Evolutionary conservation across 2,797 vertebrate genomes (phyloP), one percentile per base, ranked within the genome.

Genomic region (Craterocephalus amniculus): DNA sequence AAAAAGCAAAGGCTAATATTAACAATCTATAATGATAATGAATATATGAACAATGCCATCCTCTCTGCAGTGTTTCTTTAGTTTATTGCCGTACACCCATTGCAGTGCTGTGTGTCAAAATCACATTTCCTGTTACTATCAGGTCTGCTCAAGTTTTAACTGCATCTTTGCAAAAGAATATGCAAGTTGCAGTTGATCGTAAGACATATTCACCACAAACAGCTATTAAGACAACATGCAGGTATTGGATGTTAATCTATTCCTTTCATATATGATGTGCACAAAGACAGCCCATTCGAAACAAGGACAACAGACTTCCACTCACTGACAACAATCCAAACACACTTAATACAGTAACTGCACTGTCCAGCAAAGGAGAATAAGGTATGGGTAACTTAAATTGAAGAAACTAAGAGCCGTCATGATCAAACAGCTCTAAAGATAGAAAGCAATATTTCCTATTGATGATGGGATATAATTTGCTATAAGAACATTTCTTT

Each of bases 51-150:
- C 3, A 12, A 14, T 2, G 49, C 38, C 35, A 27, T 43, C 74
- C 62, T 60, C 36, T 70, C 71, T 61, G 43, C 48, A 34, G 29
- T 56, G 40, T 8, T 22, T 59, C 34, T 66, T 49, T 57, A 54
- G 32, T 55, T 65, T 60, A 54, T 52, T 56, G 58, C 58, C 75
- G 35, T 70, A 62, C 58, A 80, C 43, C 24, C 80, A 64, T 52
- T 68, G 74, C 67, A 79, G 72, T 58, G 64, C 58, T 49, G 32
- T 68, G 62, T 87, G 80, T 83, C 79, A 83, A 83, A 80, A 83
- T 83, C 72, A 84, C 68, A 84, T 85, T 88, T 87, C 79, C 79
- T 85, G 79, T 83, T 63, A 64, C 60, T 22, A 54, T 69, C 63
- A 61, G 66, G 64, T 31, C 55, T 27, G 67, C 48, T 78, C 69